Evolutionary conservation across 1,140 invertebrate genomes (phyloP).

Genomic region (Caerostris extrusa): DNA sequence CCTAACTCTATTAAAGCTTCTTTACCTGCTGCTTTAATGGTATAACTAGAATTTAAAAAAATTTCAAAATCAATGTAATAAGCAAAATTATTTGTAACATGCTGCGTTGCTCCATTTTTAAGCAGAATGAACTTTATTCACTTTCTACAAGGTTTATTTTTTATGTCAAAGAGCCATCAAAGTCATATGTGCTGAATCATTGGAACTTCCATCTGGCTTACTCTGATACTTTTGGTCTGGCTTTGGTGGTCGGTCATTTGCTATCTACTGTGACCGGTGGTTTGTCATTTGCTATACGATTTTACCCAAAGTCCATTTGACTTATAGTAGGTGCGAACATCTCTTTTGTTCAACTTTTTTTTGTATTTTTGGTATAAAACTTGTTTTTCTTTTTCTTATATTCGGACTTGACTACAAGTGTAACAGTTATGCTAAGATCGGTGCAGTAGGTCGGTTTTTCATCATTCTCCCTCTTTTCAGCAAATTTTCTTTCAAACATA

Average conservation of each 20-base stretch:
- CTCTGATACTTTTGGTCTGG: neutral
- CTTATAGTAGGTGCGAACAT: slow-evolving; percentile 18
- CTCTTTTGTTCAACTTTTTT: neutral
- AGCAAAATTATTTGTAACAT: slow-evolving; percentile 38
- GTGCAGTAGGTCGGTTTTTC: no score
- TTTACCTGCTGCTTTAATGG: slow-evolving; percentile 53
- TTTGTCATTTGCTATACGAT: neutral
- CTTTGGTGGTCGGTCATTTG: slow-evolving; percentile 39
- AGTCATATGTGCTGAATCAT: slow-evolving; percentile 5
- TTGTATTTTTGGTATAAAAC: neutral
- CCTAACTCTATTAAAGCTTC: slow-evolving; percentile 28
- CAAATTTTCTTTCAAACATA: no score
- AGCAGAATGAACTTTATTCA: neutral
- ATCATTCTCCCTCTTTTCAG: no score
- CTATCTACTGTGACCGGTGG: slow-evolving; percentile 39
- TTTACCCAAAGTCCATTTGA: neutral
- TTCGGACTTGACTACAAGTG: neutral
- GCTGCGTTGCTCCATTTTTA: slow-evolving; percentile 25
- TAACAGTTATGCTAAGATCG: no score
- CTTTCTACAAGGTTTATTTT: neutral
- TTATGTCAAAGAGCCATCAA: neutral
- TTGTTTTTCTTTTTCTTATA: neutral
- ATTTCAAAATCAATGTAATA: slow-evolving; percentile 39
- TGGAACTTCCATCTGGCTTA: neutral
- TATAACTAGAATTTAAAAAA: neutral